Percentiles rank a stretch among this genome's conserved stretches.
Evolutionary conservation across 2,797 vertebrate genomes (phyloP).

Genomic region (Spondyliosoma cantharus): DNA sequence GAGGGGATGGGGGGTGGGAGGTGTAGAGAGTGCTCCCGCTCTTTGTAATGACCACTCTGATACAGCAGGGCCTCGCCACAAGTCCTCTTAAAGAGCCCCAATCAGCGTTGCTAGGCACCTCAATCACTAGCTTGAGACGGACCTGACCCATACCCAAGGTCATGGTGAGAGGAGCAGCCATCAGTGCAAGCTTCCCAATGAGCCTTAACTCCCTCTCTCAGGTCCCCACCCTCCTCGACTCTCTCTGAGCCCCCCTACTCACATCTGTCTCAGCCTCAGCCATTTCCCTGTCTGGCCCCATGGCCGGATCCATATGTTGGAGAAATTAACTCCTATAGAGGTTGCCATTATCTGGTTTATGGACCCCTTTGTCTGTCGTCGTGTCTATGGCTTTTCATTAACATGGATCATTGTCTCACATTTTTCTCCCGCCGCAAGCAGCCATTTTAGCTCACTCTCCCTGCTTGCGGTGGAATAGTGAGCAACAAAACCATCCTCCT

Average conservation of each 20-base stretch:
- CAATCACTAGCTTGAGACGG: slow-evolving; percentile 76
- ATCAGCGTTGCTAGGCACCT: slow-evolving; percentile 75
- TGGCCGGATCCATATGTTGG: slow-evolving; percentile 69
- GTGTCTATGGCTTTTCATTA: slow-evolving; percentile 70
- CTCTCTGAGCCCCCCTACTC: slow-evolving; percentile 54
- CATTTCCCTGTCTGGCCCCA: slow-evolving; percentile 57
- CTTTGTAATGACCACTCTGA: slow-evolving; percentile 73
- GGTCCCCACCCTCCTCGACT: slow-evolving; percentile 54
- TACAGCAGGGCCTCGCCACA: slow-evolving; percentile 51
- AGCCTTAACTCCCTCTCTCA: slow-evolving; percentile 59
- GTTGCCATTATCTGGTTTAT: slow-evolving; percentile 70
- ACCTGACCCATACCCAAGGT: slow-evolving; percentile 65
- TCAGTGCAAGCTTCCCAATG: slow-evolving; percentile 42
- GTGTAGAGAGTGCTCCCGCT: slow-evolving; percentile 49
- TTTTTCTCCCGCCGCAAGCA: slow-evolving; percentile 65
- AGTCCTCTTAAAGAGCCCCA: slow-evolving; percentile 72
- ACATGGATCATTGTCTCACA: slow-evolving; percentile 69
- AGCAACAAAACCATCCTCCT: slow-evolving; percentile 34
- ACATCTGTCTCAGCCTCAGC: slow-evolving; percentile 61
- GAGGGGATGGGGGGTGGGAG: slow-evolving; percentile 41
- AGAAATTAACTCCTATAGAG: slow-evolving; percentile 65
- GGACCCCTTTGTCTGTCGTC: slow-evolving; percentile 59
- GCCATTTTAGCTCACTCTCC: slow-evolving; percentile 68
- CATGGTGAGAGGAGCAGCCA: slow-evolving; percentile 54
- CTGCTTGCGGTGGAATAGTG: slow-evolving; percentile 64